Evolutionary conservation across 2,888 invertebrate genomes (phyloP), one percentile per base, ranked within the genome.

Genomic region (Leptinotarsa tumamoca): DNA sequence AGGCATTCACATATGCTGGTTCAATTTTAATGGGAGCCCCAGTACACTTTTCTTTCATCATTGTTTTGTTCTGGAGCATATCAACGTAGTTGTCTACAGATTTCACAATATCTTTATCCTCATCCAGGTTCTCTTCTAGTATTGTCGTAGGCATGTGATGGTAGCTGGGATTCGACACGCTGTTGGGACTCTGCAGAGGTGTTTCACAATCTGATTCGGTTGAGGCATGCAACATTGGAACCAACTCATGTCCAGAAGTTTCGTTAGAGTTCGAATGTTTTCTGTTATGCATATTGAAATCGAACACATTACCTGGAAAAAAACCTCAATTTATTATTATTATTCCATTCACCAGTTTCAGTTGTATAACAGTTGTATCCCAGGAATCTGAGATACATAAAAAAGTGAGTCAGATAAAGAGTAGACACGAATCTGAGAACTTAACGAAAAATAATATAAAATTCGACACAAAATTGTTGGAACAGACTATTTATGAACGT

Each of bases 211-310:
- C 86, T 13, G 82, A 82, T 72, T 85, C 85, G 13, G 89, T 90
- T 81, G 88, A 88, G 4, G 90, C 83, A 18, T 89, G 88, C 67
- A 92, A 84, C 91, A 92, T 92, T 0, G 92, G 92, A 0, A 91
- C 88, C 56, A 90, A 81, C 82, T 92, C 92, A 1, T 89, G 58
- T 81, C 87, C 82, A 85, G 88, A 78, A 43, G 79, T 85, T 33
- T 79, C 79, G 50, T 80, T 82, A 5, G 81, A 75, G 33, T 67
- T 66, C 52, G 75, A 54, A 18, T 84, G 79, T 72, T 83, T 83
- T 74, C 84, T 81, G 54, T 83, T 83, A 21, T 80, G 87, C 23
- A 88, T 81, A 70, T 90, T 89, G 83, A 93, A 93, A 80, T 80
- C 81, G 77, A 86, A 83, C 33, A 82, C 73, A 23, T 77, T 67